Evolutionary conservation across 2,113 vertebrate genomes (phyloP).

Genomic region (Xiphophorus hellerii): DNA sequence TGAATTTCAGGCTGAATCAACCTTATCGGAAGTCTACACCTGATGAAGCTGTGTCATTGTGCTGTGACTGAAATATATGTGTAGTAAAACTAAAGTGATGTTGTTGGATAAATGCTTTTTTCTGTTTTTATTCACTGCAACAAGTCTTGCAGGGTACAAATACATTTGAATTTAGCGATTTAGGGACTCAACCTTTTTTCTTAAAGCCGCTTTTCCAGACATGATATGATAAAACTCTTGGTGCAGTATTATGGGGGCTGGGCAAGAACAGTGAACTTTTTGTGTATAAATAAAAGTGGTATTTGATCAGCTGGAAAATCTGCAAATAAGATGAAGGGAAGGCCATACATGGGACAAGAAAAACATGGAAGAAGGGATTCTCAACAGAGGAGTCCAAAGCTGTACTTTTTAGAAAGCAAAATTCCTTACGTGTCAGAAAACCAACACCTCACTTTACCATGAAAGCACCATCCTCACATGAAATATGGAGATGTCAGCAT

Average conservation of each 20-base stretch:
- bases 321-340: neutral
- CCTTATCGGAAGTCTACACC: constrained; percentile 16
- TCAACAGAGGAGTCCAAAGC: too few species aligned
- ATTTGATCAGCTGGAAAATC: neutral
- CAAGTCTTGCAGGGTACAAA: too few species aligned
- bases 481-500: too few species aligned
- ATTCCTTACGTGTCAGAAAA: too few species aligned
- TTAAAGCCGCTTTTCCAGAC: too few species aligned
- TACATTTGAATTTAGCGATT: neutral
- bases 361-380: too few species aligned
- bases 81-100: constrained; percentile 65
- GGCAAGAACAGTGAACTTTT: neutral
- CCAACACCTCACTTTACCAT: too few species aligned
- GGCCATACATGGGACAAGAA: too few species aligned
- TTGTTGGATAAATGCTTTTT: constrained; percentile 17
- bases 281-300: neutral
- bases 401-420: too few species aligned
- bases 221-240: neutral
- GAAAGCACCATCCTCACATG: too few species aligned
- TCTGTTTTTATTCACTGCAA: neutral
- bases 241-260: too few species aligned
- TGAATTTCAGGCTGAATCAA: constrained; percentile 8
- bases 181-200: neutral
- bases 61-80: constrained; percentile 56
- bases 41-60: constrained; percentile 48